Conservation (phyloP, 2,888 invertebrate species). For the Melanophora roralis region DNA sequence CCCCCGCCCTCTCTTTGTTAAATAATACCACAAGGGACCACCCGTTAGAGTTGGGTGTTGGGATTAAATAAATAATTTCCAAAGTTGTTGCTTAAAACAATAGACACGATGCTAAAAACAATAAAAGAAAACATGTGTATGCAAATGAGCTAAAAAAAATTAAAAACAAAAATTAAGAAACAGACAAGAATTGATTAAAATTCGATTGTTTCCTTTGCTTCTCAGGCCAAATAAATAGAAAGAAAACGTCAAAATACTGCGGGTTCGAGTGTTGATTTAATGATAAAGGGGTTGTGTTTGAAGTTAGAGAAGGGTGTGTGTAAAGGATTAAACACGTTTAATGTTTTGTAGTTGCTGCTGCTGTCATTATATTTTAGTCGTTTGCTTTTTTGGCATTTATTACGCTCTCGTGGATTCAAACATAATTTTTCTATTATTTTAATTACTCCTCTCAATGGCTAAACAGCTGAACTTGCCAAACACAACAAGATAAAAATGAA, state of each 20-base stretch:
- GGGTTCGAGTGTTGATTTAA: slow-evolving; percentile 34
- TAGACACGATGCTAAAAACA: slow-evolving; percentile 48
- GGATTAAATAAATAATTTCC: slow-evolving; percentile 6
- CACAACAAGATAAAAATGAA: not conserved
- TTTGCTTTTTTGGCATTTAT: slow-evolving; percentile 73
- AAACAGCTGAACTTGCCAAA: not conserved
- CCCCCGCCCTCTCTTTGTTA: not conserved
- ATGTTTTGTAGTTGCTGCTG: slow-evolving; percentile 9
- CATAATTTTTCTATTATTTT: slow-evolving; percentile 63
- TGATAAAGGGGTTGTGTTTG: slow-evolving; percentile 32
- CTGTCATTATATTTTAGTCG: slow-evolving; percentile 66
- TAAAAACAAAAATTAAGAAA: slow-evolving; percentile 49
- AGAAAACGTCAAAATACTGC: slow-evolving; percentile 31
- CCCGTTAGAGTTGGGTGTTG: not conserved
- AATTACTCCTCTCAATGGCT: slow-evolving; percentile 58
- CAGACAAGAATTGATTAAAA: slow-evolving; percentile 76
- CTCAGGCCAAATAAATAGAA: not conserved
- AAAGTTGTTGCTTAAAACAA: slow-evolving; percentile 58
- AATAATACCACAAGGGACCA: not conserved
- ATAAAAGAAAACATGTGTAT: slow-evolving; percentile 59
- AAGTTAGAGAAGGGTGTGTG: slow-evolving; percentile 1
- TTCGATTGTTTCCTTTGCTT: slow-evolving; percentile 74
- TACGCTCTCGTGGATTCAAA: slow-evolving; percentile 69
- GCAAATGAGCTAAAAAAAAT: slow-evolving; percentile 57
- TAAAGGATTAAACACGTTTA: slow-evolving; percentile 59